A percentile compares a stretch with the other conserved stretches of the same genome.
These are phyloP conservation scores for Patagioenas fasciata DNA, from an alignment of 2,113 vertebrate species.

Conservation along the genomic window DNA sequence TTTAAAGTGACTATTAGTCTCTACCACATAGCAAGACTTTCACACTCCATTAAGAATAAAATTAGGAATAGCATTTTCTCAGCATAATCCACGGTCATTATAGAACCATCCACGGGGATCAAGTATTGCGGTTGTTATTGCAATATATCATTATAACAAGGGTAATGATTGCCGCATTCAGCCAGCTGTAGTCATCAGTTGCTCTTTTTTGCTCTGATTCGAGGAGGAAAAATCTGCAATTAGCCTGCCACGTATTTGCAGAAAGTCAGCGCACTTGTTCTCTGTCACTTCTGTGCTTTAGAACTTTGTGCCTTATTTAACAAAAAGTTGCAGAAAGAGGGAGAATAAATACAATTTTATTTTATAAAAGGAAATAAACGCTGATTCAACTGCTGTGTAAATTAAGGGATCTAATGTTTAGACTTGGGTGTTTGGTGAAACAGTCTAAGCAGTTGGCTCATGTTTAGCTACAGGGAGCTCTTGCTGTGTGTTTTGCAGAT, in stretches of 20 bases:
- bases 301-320: neutral
- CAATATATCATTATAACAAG: slow-evolving; percentile 54
- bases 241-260: neutral
- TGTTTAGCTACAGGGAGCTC: neutral
- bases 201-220: neutral
- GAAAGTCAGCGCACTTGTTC: neutral
- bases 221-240: slow-evolving; percentile 24
- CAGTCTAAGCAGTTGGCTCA: neutral
- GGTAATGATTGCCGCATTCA: slow-evolving; percentile 48
- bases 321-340: neutral
- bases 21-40: slow-evolving; percentile 24
- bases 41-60: slow-evolving; percentile 58
- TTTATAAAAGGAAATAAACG: neutral
- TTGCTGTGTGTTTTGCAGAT: neutral
- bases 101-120: slow-evolving; percentile 8
- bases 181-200: slow-evolving; percentile 26
- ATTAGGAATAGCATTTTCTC: slow-evolving; percentile 48
- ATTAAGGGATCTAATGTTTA: neutral
- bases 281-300: neutral
- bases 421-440: neutral
- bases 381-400: neutral
- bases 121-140: slow-evolving; percentile 38
- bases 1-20: slow-evolving; percentile 19
- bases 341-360: neutral
- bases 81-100: slow-evolving; percentile 26